Evolutionary conservation across 2,888 invertebrate species (phyloP), one percentile per base, ranked within the genome.

Genomic region (Atherix ibis): DNA sequence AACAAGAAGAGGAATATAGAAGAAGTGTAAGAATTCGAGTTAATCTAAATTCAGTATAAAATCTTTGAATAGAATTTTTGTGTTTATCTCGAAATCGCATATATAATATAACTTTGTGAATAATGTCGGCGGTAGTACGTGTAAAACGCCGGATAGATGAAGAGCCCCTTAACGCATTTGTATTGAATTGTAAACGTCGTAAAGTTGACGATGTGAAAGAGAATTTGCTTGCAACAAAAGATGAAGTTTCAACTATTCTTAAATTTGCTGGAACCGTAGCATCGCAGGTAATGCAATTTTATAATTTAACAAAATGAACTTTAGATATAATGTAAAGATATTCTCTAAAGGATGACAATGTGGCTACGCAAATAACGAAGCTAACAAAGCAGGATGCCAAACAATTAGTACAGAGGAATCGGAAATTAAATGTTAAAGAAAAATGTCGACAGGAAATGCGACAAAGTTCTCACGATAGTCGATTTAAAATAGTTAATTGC

Each of bases 261-360:
- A 76, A 76, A 48, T 79, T 81, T 47, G 72, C 76, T 27, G 78
- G 75, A 38, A 82, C 81, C 15, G 66, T 78, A n/a, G 62, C 71
- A 36, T 68, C 67, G 49, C 70, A 73, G 65, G 80, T 78, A 62
- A 48, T 39, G 25, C 14, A 10, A 19, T 5, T 6, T 18, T 9
- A 16, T 18, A 30, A 18, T 36, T 22, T 31, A 10, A 25, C 18
- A 14, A 27, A 15, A 12, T 27, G 27, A 12, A 5, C 27, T 8
- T n/a, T 27, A 5, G 13, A n/a, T 27, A n/a, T 8, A 27, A 27
- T 5, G n/a, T n/a, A n/a, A n/a, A n/a, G n/a, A n/a, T n/a, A n/a
- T n/a, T n/a, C n/a, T 12, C 27, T 27, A n/a, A 15, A 68, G 68
- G 63, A 65, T 40, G 64, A 66, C 40, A 55, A 58, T 40, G 52